Base-by-base conservation (phyloP, 2,888 invertebrate genomes). In the Drosophila meridionalis region DNA sequence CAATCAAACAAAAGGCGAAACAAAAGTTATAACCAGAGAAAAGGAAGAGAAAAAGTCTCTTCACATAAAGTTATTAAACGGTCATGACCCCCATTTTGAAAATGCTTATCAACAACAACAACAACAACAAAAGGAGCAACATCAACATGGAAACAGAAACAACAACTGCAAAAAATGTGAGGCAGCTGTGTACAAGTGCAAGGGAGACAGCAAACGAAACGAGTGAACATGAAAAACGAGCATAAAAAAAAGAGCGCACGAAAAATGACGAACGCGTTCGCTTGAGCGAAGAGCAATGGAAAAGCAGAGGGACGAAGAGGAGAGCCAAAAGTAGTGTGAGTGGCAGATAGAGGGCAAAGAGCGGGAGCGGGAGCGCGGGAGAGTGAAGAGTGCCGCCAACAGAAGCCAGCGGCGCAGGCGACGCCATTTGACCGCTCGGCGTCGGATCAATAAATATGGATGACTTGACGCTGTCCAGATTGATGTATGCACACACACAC, bases 51-150 rank as follows among this genome's bases (percentile, higher is more conserved):
- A 73, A 65, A 66, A 70, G 73, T 64, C 64, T 78, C 73, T 80
- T 74, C 68, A 82, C 78, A 87, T 80, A 88, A 83, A 83, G 87
- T 89, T 88, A 87, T 90, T 90, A 90, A 90, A 89, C 88, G 90
- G 88, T 89, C 90, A 90, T 90, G 90, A 90, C 88, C 90, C 85
- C 90, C 85, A 90, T 87, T 89, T 85, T 74, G n/a, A 82, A 87
- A 87, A 86, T 82, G 78, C 83, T 85, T 89, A 90, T 90, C 82
- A 85, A 79, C 73, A 69, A 61, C 80, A 81, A 69, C 71, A 82
- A 70, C 82, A 84, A 78, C 69, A 68, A 58, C 76, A 81, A 61
- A 81, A 67, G 65, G 80, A 69, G 20, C 55, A 42, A 32, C 32
- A 42, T 6, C 42, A 32, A 69, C 80, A 82, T 85, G 63, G 73